phyloP scores from a whole-genome alignment of 2,797 vertebrate species.

The Coracias cyanogaster region DNA sequence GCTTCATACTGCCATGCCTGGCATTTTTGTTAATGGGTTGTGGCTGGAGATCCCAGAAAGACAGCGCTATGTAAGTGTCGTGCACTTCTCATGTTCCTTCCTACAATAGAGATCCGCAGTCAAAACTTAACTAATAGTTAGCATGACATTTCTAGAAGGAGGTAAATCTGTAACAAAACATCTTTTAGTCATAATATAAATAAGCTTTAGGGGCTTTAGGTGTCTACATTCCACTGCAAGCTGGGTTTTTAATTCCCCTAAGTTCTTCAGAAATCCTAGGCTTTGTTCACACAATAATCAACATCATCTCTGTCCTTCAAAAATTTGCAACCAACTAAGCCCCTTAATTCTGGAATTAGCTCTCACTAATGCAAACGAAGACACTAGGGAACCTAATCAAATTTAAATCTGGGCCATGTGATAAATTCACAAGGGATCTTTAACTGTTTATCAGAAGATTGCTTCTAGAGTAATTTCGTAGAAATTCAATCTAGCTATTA shows the following conservation, averaged over 20 bases:
- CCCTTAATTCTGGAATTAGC: not conserved
- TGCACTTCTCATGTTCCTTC: not conserved
- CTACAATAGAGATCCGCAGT: not conserved
- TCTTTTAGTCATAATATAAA: constrained; percentile 15
- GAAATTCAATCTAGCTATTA: not conserved
- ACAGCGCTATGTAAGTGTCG: not conserved
- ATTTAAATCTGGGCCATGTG: not conserved
- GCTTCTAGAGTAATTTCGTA: not conserved
- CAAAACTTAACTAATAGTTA: not conserved
- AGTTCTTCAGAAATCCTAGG: not conserved
- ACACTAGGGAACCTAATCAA: not conserved
- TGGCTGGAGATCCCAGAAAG: not conserved
- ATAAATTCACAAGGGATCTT: not conserved
- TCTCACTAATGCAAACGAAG: not conserved
- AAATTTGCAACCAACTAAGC: not conserved
- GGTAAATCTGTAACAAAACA: not conserved
- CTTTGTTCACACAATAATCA: not conserved
- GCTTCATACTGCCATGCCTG: not conserved
- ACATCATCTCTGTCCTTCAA: not conserved
- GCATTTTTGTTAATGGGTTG: not conserved
- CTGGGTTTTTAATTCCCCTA: not conserved
- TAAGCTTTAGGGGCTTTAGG: constrained; percentile 28
- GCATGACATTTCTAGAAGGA: not conserved
- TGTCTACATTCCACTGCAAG: constrained; percentile 24
- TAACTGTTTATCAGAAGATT: not conserved